These are phyloP conservation scores for Monopterus albus DNA, from an alignment of 2,113 vertebrate species.

Conservation along the genomic window DNA sequence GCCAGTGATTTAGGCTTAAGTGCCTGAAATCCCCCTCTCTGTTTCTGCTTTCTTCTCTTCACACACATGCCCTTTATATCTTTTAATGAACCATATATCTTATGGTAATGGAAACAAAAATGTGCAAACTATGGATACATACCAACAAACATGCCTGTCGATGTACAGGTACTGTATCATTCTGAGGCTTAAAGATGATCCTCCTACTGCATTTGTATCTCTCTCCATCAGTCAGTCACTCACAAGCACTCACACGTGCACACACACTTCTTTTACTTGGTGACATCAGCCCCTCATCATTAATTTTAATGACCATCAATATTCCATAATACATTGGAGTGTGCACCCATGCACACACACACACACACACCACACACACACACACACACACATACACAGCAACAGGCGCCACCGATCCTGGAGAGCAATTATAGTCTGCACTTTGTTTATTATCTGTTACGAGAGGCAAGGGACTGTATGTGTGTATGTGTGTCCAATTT, in stretches of 20 bases:
- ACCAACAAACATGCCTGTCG: not conserved
- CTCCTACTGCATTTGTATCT: not conserved
- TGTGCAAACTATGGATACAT: slow-evolving; percentile 10
- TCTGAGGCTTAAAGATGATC: not conserved
- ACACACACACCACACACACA: too few species aligned
- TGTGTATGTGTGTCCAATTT: slow-evolving; percentile 13
- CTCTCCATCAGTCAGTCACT: slow-evolving; percentile 10
- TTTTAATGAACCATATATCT: slow-evolving; percentile 43
- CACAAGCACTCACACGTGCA: slow-evolving; percentile 2
- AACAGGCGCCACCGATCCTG: slow-evolving; percentile 74
- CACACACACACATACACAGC: slow-evolving; percentile 44
- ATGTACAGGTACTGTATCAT: not conserved
- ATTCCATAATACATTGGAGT: slow-evolving; percentile 58
- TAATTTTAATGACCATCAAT: slow-evolving; percentile 77
- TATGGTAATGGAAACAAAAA: slow-evolving; percentile 24
- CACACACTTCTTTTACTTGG: slow-evolving; percentile 42
- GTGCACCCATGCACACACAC: slow-evolving; percentile 8
- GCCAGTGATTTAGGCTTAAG: slow-evolving; percentile 56
- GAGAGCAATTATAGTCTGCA: slow-evolving; percentile 72
- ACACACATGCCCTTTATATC: slow-evolving; percentile 13
- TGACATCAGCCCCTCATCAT: slow-evolving; percentile 74
- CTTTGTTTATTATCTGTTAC: slow-evolving; percentile 76
- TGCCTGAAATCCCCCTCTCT: slow-evolving; percentile 35
- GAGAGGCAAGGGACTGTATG: slow-evolving; percentile 52
- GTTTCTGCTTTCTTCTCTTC: slow-evolving; percentile 14